Evolutionary conservation across 2,113 vertebrate genomes (phyloP).

Genomic region (Ceuthmochares aereus): DNA sequence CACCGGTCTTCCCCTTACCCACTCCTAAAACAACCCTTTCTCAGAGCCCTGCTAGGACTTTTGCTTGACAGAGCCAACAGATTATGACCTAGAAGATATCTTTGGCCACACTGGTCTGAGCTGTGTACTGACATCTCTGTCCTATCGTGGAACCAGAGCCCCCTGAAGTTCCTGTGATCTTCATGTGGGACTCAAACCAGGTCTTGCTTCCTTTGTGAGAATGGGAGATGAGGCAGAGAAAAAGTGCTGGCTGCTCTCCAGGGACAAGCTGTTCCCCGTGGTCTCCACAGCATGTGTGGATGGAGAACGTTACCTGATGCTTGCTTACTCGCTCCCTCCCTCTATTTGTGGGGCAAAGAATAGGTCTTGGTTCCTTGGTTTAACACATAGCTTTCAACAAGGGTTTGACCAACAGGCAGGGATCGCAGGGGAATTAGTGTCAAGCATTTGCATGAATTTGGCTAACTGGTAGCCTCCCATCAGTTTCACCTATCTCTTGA

Average conservation of each 20-base stretch:
- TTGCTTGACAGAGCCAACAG: background rate
- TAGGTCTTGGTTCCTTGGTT: background rate
- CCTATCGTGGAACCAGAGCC: background rate
- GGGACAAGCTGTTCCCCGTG: background rate
- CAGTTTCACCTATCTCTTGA: background rate
- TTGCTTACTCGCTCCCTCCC: rapidly evolving
- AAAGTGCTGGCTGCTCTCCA: background rate
- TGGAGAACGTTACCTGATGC: background rate
- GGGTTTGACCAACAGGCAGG: background rate
- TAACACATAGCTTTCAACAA: background rate
- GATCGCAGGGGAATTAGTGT: background rate
- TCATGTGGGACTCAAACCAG: background rate
- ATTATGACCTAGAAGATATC: background rate
- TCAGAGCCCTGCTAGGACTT: background rate
- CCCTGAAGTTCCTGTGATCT: background rate
- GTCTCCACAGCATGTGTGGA: background rate
- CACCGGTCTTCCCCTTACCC: background rate
- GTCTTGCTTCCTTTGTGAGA: background rate
- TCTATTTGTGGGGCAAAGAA: background rate
- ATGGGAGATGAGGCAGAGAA: background rate
- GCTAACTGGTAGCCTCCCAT: background rate
- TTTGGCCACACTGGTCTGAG: rapidly evolving
- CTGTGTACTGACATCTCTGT: background rate
- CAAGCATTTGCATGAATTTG: background rate
- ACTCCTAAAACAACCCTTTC: background rate